These are phyloP conservation scores for Denticeps clupeoides DNA, from an alignment of 2,797 vertebrate species.

Conservation along the genomic window DNA sequence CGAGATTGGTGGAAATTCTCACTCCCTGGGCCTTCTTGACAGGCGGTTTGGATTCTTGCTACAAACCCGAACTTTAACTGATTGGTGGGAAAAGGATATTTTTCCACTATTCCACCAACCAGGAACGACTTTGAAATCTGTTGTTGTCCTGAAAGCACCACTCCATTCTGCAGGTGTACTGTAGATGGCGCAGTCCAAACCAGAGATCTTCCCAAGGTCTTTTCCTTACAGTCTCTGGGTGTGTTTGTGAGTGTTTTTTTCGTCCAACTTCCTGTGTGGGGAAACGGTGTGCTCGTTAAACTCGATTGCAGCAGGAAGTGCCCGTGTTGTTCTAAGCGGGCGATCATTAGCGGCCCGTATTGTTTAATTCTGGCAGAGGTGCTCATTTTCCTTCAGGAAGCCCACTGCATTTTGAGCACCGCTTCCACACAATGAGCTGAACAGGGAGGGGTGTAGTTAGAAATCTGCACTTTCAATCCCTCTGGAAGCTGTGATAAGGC, in stretches of 20 bases:
- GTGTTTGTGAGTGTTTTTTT: slow-evolving; percentile 39
- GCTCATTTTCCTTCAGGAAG: slow-evolving; percentile 71
- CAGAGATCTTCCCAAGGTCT: background rate
- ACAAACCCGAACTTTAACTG: too few relatives aligned
- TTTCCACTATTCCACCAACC: too few relatives aligned
- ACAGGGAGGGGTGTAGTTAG: slow-evolving; percentile 33
- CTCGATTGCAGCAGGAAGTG: slow-evolving; percentile 53
- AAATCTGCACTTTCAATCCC: slow-evolving; percentile 37
- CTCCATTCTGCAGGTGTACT: too few relatives aligned
- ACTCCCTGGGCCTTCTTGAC: too few relatives aligned
- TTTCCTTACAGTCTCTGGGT: slow-evolving; percentile 12
- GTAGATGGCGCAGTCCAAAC: too few relatives aligned
- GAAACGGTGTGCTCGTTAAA: slow-evolving; percentile 48
- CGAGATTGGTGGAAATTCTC: too few relatives aligned
- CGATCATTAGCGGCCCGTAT: slow-evolving; percentile 59
- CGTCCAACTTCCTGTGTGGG: slow-evolving; percentile 52
- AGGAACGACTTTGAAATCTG: too few relatives aligned
- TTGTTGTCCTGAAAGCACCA: too few relatives aligned
- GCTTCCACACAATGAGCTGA: slow-evolving; percentile 52
- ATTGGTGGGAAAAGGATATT: too few relatives aligned
- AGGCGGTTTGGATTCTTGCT: too few relatives aligned
- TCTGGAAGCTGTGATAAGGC: slow-evolving; percentile 31
- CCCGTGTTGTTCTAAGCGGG: slow-evolving; percentile 56
- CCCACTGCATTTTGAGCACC: slow-evolving; percentile 37
- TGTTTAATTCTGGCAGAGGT: slow-evolving; percentile 64